Base-by-base conservation (phyloP, 2,888 invertebrate genomes). In the Cephus pulcher region DNA sequence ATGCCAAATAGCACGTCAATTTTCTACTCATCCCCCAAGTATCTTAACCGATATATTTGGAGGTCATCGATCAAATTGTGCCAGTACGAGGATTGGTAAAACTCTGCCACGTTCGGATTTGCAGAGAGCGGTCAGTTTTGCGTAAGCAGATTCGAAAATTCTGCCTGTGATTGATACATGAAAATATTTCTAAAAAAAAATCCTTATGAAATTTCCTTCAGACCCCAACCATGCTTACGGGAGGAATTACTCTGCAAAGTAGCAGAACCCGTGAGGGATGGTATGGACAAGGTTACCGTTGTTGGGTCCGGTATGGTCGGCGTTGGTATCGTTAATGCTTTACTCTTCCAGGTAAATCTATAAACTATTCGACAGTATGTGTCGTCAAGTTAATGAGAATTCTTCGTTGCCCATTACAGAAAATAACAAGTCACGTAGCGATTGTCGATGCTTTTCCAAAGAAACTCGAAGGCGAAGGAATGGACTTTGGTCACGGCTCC, bases 261-360 rank as follows among this genome's bases (percentile, higher is more conserved):
- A 34, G 82, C 89, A 11, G 90, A 90, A 30, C 89, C 90, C 11
- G 86, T 88, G 35, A 85, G 85, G 80, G 89, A 89, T 80, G 90
- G 91, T 34, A 86, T 88, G 79, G 91, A 90, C 84, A 94, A 94
- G 90, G 92, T 95, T 78, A 93, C 94, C 56, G 90, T 95, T 76
- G 94, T 95, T n/a, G 95, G 95, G 9, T 93, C 94, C 30, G 95
- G 95, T 68, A 93, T 92, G 87, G 94, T 95, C 79, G 95, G 95
- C 74, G 93, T 94, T 92, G 93, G 94, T 1, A 92, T 93, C 85
- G 94, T 93, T 73, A 94, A 93, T 87, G 92, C 93, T 69, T 92
- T 95, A 78, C 92, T 95, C 73, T 93, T 94, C 34, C 94, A 94
- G 92, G 94, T 94, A 89, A 37, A n/a, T 69, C 69, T n/a, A 12